Evolutionary conservation across 2,797 vertebrate species (phyloP), one percentile per base, ranked within the genome.

Genomic region (Diplodus sargus): DNA sequence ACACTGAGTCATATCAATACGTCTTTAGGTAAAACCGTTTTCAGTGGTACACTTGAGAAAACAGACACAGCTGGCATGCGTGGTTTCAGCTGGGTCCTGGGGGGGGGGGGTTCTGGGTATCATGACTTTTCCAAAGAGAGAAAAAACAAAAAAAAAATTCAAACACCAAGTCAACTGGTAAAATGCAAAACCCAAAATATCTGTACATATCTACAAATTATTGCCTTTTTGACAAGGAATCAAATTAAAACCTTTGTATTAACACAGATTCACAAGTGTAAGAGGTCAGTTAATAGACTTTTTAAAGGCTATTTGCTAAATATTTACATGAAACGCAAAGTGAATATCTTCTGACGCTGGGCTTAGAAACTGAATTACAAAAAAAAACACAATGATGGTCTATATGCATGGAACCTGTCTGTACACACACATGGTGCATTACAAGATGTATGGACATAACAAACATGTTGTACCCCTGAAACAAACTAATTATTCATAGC

Each of bases 151-250:
- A 88, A 68, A 13, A 43, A 81, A 83, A 74, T 68, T 23, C 16
- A 67, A 90, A 92, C 77, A 87, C 77, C 80, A 88, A 91, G 85
- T 78, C 78, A 89, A 91, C 88, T 58, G 61, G 87, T 81, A 90
- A 92, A 92, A 93, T 79, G 82, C 66, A 72, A 90, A 96, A 90
- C 64, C 64, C 48, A 94, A 91, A 88, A 85, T 93, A 92, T 96
- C 96, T 97, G 92, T 96, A 96, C 95, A 96, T 95, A 96, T 96
- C 90, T 97, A 97, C 97, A 98, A 96, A 97, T 98, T 98, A 99
- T 99, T 99, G 97, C 97, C 97, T 97, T 97, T 34, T 95, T 94
- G 95, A 96, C 94, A 97, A 96, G 94, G 94, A 96, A 96, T 96
- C 95, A 95, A 96, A 96, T 96, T 93, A 96, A 96, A 97, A 97